phyloP scores from a whole-genome alignment of 2,113 vertebrate species.

The Pseudorectes ferrugineus region DNA sequence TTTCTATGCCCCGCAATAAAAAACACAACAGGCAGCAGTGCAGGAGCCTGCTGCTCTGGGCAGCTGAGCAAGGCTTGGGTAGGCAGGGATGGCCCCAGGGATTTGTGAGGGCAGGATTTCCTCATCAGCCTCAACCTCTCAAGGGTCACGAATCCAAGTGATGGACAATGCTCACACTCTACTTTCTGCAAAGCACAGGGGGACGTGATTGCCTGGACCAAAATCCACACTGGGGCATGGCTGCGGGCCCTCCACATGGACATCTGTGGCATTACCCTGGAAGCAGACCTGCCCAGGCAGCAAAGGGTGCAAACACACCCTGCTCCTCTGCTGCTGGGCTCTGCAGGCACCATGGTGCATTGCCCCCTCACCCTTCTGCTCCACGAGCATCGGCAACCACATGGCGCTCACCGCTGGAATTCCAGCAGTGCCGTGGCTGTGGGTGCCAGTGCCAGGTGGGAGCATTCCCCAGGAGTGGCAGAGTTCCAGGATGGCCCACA shows the following conservation, averaged over 20 bases:
- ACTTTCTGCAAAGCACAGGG: not conserved
- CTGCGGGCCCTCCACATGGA: fast-evolving
- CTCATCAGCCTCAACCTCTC: not conserved
- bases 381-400: fast-evolving
- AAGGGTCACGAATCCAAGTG: not conserved
- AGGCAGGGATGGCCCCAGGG: not conserved
- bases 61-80: fast-evolving
- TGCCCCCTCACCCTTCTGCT: fast-evolving
- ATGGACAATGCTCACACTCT: fast-evolving
- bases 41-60: not conserved
- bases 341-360: fast-evolving
- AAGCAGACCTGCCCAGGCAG: not conserved
- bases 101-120: not conserved
- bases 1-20: not conserved
- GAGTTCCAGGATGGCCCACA: not conserved
- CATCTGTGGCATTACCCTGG: fast-evolving
- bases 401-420: fast-evolving
- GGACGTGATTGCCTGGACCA: not conserved
- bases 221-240: fast-evolving
- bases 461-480: not conserved
- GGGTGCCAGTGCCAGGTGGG: not conserved
- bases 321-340: not conserved
- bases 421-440: fast-evolving
- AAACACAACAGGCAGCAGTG: not conserved
- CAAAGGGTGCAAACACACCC: not conserved